phyloP scores from a whole-genome alignment of 2,797 vertebrate species.

The Typhlichthys subterraneus region DNA sequence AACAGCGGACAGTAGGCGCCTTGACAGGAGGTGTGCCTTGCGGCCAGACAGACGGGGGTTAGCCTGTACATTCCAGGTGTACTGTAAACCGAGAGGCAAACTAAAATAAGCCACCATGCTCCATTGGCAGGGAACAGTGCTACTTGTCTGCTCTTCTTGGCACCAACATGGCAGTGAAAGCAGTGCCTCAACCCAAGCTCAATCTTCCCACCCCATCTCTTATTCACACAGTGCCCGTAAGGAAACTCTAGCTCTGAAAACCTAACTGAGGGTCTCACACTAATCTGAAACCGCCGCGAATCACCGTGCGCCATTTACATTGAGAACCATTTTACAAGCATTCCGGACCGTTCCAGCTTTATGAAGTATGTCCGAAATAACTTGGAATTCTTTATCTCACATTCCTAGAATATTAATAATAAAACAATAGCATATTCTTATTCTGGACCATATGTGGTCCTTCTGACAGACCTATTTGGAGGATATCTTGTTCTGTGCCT shows the following conservation, averaged over 20 bases:
- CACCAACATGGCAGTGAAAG: slow-evolving; percentile 32
- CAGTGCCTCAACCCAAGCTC: slow-evolving; percentile 33
- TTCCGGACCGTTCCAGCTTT: neutral
- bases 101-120: slow-evolving; percentile 27
- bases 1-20: slow-evolving; percentile 13
- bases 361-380: neutral
- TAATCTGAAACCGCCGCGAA: slow-evolving; percentile 1
- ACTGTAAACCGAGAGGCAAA: slow-evolving; percentile 13
- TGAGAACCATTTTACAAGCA: neutral
- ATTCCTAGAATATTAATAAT: too few relatives aligned
- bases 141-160: slow-evolving; percentile 47
- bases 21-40: slow-evolving; percentile 10
- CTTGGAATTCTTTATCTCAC: neutral
- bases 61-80: slow-evolving; percentile 10
- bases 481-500: neutral
- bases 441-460: too few relatives aligned
- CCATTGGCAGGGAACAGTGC: slow-evolving; percentile 37
- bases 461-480: neutral
- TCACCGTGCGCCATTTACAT: neutral
- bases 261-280: slow-evolving; percentile 13
- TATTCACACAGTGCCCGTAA: slow-evolving; percentile 9
- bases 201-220: slow-evolving; percentile 29
- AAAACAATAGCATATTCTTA: too few relatives aligned
- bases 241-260: slow-evolving; percentile 20
- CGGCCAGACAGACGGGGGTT: neutral